A percentile compares a stretch with the other conserved stretches of the same genome.
Evolutionary conservation across 2,797 vertebrate species (phyloP).

Genomic region (Acipenser ruthenus): DNA sequence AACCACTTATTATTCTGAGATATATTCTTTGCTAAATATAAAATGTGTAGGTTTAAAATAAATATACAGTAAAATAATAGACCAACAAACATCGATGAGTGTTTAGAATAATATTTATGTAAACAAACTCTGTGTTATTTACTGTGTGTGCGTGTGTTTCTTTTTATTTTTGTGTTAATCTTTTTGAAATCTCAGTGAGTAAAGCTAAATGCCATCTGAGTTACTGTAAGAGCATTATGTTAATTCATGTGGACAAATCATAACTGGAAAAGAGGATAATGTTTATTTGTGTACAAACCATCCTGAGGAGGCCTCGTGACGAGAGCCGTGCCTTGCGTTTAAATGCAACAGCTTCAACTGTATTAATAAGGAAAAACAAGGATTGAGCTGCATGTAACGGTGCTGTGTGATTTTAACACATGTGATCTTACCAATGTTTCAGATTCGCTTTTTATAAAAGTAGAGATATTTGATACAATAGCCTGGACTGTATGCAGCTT

Average conservation of each 20-base stretch:
- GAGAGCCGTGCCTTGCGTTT: background rate
- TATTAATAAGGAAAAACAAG: background rate
- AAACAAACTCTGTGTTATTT: too few species aligned
- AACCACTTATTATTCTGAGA: too few species aligned
- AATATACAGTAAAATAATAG: too few species aligned
- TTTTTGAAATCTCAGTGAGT: too few species aligned
- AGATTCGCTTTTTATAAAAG: background rate
- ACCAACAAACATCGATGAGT: too few species aligned
- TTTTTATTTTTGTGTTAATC: too few species aligned
- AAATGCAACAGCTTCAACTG: background rate
- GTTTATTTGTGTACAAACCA: background rate
- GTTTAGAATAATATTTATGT: too few species aligned
- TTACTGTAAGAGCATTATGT: background rate
- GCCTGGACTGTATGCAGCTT: background rate
- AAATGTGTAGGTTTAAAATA: too few species aligned
- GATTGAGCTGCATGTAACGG: background rate
- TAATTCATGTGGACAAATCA: constrained; percentile 2
- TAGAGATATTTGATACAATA: too few species aligned
- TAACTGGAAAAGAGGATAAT: background rate
- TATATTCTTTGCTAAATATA: too few species aligned
- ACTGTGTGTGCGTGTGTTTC: too few species aligned
- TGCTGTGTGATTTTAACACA: background rate
- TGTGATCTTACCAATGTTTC: background rate
- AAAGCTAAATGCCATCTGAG: too few species aligned
- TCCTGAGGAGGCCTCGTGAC: background rate